phyloP scores from a whole-genome alignment of 2,113 vertebrate genomes.

The Helogale parvula region DNA sequence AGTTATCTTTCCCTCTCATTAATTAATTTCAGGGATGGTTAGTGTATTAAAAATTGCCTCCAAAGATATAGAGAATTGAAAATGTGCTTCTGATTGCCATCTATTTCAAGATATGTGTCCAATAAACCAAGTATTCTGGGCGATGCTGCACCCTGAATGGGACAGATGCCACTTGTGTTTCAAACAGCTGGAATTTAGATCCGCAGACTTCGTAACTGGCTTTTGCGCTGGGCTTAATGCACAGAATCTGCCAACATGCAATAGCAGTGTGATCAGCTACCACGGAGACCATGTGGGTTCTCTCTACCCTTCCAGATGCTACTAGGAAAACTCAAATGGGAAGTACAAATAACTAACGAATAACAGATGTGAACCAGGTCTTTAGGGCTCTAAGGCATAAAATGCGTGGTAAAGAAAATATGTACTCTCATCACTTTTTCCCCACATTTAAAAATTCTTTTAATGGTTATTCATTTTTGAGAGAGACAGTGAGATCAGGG shows the following conservation, averaged over 20 bases:
- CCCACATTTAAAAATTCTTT: background rate
- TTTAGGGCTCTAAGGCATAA: background rate
- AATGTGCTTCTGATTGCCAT: background rate
- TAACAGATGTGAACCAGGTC: background rate
- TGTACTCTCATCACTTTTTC: background rate
- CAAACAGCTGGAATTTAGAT: background rate
- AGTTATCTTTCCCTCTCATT: background rate
- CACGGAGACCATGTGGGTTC: background rate
- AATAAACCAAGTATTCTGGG: background rate
- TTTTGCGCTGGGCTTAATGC: background rate
- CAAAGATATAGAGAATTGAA: background rate
- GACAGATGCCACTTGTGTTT: background rate
- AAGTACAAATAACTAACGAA: background rate
- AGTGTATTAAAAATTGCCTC: background rate
- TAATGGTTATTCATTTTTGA: too few relatives aligned
- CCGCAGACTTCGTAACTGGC: background rate
- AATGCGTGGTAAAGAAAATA: background rate
- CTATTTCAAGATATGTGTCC: background rate
- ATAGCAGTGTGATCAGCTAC: too few relatives aligned
- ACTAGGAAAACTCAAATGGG: background rate
- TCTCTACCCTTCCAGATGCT: background rate
- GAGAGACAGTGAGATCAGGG: too few relatives aligned
- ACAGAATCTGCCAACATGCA: background rate
- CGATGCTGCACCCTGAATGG: accelerated
- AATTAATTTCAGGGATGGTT: background rate